These are phyloP conservation scores for Narcine bancroftii DNA, from an alignment of 2,113 vertebrate genomes.

Conservation along the genomic window DNA sequence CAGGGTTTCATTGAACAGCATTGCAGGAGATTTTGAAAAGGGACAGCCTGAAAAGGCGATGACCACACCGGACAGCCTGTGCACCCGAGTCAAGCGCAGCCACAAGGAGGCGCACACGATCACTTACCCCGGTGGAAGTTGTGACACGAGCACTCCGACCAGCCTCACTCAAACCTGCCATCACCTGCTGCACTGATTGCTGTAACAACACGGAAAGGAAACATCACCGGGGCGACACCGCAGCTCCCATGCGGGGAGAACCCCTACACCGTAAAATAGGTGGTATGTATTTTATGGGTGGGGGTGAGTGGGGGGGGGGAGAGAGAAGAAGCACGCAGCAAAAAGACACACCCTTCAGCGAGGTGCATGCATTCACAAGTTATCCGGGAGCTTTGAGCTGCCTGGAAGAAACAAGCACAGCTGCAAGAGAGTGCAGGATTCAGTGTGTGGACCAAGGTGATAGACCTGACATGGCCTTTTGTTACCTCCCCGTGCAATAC, in stretches of 20 bases:
- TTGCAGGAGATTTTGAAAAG: background rate
- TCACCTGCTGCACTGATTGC: constrained; percentile 63
- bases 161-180: constrained; percentile 62
- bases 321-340: background rate
- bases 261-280: constrained; percentile 13
- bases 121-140: constrained; percentile 61
- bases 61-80: background rate
- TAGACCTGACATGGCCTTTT: background rate
- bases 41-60: background rate
- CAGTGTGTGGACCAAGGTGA: background rate
- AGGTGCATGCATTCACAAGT: background rate
- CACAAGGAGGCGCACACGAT: background rate
- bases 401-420: background rate
- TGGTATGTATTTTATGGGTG: background rate
- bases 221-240: constrained; percentile 20
- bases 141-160: constrained; percentile 60
- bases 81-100: background rate
- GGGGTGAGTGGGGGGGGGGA: background rate
- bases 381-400: background rate
- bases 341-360: background rate
- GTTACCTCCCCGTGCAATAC: background rate
- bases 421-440: background rate
- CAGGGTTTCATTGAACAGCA: background rate
- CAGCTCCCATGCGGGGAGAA: background rate
- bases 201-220: constrained; percentile 27